Conservation (phyloP, 2,797 vertebrate species). For the Cyclopterus lumpus region DNA sequence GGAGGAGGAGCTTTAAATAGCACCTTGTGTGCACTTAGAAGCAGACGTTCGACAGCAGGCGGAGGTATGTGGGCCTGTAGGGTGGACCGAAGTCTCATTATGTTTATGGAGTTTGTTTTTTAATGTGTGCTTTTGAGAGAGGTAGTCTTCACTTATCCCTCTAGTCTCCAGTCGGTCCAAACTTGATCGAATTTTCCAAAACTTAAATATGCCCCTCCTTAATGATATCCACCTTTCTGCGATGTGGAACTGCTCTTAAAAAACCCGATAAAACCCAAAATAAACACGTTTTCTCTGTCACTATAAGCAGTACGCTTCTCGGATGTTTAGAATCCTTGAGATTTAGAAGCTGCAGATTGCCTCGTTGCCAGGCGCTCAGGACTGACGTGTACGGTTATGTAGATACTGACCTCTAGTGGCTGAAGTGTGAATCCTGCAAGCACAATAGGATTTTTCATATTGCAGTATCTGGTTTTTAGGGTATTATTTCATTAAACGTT, state of each 20-base stretch:
- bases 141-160: background rate
- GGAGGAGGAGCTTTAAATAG: slow-evolving; percentile 23
- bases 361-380: background rate
- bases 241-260: background rate
- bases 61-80: background rate
- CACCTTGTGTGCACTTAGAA: slow-evolving; percentile 1
- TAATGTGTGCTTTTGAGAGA: slow-evolving; percentile 5
- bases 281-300: background rate
- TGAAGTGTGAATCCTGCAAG: slow-evolving; percentile 14
- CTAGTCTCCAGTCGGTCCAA: background rate
- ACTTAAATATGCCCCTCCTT: background rate
- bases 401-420: slow-evolving; percentile 67
- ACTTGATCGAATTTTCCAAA: background rate
- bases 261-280: background rate
- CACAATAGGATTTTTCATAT: background rate
- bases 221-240: background rate
- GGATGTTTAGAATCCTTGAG: slow-evolving; percentile 19
- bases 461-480: background rate
- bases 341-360: slow-evolving; percentile 22
- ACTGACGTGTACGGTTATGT: slow-evolving; percentile 1
- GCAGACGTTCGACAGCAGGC: background rate
- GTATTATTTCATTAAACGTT: background rate
- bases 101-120: slow-evolving; percentile 1
- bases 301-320: background rate
- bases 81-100: background rate